Percentiles rank a stretch among this genome's conserved stretches.
Evolutionary conservation across 2,113 vertebrate genomes (phyloP).

Genomic region (Ptychochromis oligacanthus): DNA sequence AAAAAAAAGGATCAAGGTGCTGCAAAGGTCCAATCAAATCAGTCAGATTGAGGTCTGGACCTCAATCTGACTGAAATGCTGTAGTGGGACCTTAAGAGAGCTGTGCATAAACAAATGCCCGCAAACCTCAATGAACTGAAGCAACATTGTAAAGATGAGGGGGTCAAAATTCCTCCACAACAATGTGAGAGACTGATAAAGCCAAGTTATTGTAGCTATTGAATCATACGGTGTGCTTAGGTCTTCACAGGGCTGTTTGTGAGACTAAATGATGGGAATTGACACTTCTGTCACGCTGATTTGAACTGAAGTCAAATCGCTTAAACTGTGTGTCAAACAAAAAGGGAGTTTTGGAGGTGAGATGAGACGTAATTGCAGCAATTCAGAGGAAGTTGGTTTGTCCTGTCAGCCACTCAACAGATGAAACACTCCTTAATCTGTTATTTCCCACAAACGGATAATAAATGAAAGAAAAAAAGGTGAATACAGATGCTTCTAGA

Average conservation of each 20-base stretch:
- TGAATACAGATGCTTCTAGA: too few species aligned
- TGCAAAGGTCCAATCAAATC: not conserved
- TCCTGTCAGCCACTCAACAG: not conserved
- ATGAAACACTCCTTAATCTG: not conserved
- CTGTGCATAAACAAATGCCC: too few species aligned
- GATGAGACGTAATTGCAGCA: constrained; percentile 10
- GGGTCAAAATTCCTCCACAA: too few species aligned
- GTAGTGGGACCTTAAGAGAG: too few species aligned
- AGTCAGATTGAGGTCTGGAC: too few species aligned
- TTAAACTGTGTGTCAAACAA: constrained; percentile 9
- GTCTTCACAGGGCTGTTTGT: too few species aligned
- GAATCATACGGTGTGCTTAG: not conserved
- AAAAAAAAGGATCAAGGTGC: too few species aligned
- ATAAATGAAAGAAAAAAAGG: not conserved
- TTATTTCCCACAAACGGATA: not conserved
- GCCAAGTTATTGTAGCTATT: not conserved
- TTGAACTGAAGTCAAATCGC: not conserved
- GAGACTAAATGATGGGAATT: not conserved
- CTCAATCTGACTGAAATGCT: too few species aligned
- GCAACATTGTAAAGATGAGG: too few species aligned
- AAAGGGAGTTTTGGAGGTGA: constrained; percentile 26
- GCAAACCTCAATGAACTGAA: too few species aligned
- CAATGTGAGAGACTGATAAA: too few species aligned
- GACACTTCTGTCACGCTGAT: not conserved
- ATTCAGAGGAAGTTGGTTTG: constrained; percentile 12